Conservation (phyloP, 2,888 invertebrate genomes). For the Tetramorium bicarinatum region DNA sequence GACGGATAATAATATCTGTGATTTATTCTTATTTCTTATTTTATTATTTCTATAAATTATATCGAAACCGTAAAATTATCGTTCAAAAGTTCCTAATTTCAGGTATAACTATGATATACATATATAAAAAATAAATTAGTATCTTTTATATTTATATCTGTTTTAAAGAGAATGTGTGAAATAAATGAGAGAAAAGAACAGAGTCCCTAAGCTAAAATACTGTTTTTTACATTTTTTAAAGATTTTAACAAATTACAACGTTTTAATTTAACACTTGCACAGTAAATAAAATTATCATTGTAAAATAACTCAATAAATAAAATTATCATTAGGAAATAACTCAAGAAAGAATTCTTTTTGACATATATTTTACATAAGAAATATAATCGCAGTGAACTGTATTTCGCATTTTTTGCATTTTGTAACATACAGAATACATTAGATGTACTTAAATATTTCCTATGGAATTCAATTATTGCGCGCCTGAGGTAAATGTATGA, state of each 20-base stretch:
- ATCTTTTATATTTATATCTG: neutral
- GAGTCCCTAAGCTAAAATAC: constrained; percentile 7
- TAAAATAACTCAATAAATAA: neutral
- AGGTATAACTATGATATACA: neutral
- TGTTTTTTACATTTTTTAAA: neutral
- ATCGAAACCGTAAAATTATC: neutral
- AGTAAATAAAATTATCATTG: neutral
- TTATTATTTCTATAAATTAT: neutral
- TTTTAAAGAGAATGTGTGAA: neutral
- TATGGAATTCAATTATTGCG: constrained; percentile 21
- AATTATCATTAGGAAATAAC: neutral
- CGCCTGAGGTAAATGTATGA: neutral
- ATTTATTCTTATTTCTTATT: neutral
- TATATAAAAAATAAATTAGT: neutral
- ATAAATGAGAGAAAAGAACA: neutral
- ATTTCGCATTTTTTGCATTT: constrained; percentile 31
- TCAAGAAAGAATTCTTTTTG: neutral
- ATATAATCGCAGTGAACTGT: neutral
- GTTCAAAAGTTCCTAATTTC: constrained; percentile 1
- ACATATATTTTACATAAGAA: neutral
- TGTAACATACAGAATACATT: neutral
- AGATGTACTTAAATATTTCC: constrained; percentile 4
- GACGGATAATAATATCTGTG: neutral
- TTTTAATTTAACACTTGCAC: neutral
- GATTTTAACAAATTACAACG: neutral